Conservation (phyloP, 2,797 vertebrate species). For the Bryconaethiops microstoma region DNA sequence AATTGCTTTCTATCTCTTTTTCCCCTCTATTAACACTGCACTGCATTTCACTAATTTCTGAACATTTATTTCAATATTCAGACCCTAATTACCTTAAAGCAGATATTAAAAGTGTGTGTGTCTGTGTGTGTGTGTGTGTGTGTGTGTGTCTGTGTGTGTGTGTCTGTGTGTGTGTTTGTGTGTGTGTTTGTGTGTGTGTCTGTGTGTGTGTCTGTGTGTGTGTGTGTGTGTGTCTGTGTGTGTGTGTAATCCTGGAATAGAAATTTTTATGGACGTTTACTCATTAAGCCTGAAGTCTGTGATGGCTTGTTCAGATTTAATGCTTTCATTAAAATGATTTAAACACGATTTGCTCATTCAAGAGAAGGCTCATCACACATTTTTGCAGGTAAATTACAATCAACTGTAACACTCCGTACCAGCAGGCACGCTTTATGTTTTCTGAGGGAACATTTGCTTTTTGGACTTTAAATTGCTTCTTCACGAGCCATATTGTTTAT, state of each 20-base stretch:
- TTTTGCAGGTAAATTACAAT: background rate
- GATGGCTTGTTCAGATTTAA: conserved; percentile 34
- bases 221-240: no score
- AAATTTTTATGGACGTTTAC: conserved; percentile 11
- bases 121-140: no score
- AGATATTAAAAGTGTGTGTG: no score
- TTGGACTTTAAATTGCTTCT: background rate
- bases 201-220: no score
- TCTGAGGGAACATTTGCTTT: conserved; percentile 1
- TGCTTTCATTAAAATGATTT: conserved; percentile 49
- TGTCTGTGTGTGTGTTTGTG: no score
- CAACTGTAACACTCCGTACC: background rate
- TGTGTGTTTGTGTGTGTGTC: no score
- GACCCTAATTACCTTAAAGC: conserved; percentile 2
- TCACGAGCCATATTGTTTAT: no score
- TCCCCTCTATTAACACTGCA: background rate
- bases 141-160: no score
- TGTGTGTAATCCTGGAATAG: background rate
- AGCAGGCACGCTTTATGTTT: background rate
- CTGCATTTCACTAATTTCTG: background rate
- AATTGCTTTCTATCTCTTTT: background rate
- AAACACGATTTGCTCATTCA: conserved; percentile 30
- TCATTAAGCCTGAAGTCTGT: conserved; percentile 22
- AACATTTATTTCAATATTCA: background rate
- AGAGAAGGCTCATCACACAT: no score